These are phyloP conservation scores for Triops longicaudatus DNA, from an alignment of 1,140 invertebrate species.

Conservation along the genomic window DNA sequence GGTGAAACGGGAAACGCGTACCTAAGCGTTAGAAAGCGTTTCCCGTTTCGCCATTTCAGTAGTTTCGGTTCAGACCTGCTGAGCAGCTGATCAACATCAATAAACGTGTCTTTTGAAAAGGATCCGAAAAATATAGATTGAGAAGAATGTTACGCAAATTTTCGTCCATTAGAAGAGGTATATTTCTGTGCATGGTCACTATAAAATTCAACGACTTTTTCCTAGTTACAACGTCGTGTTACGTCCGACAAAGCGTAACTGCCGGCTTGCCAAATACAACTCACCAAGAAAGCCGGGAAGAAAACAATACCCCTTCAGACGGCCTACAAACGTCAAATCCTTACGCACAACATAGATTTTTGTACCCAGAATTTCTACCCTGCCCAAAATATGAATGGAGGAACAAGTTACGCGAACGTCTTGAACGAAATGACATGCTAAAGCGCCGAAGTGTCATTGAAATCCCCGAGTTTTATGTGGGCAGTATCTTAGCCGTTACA, in stretches of 20 bases:
- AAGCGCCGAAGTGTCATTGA: conserved; percentile 67
- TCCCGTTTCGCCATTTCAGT: too few relatives aligned
- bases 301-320: not conserved
- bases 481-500: conserved; percentile 84
- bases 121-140: too few relatives aligned
- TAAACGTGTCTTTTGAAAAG: too few relatives aligned
- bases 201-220: too few relatives aligned
- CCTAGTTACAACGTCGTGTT: not conserved
- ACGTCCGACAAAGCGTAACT: not conserved
- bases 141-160: too few relatives aligned
- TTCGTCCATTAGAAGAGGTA: too few relatives aligned
- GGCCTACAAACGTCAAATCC: not conserved
- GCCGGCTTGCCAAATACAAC: not conserved
- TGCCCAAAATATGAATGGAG: conserved; percentile 67
- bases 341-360: conserved; percentile 53
- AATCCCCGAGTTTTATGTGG: conserved; percentile 97
- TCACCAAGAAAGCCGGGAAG: not conserved
- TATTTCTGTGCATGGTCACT: too few relatives aligned
- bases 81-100: too few relatives aligned
- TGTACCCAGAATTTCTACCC: conserved; percentile 92
- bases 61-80: too few relatives aligned
- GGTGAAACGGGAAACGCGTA: too few relatives aligned
- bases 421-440: conserved; percentile 90
- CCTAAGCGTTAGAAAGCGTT: too few relatives aligned
- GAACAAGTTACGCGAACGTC: conserved; percentile 72